Base-by-base conservation (phyloP, 92 coral and sea anemone species). In the Anthopleura xanthogrammica region DNA sequence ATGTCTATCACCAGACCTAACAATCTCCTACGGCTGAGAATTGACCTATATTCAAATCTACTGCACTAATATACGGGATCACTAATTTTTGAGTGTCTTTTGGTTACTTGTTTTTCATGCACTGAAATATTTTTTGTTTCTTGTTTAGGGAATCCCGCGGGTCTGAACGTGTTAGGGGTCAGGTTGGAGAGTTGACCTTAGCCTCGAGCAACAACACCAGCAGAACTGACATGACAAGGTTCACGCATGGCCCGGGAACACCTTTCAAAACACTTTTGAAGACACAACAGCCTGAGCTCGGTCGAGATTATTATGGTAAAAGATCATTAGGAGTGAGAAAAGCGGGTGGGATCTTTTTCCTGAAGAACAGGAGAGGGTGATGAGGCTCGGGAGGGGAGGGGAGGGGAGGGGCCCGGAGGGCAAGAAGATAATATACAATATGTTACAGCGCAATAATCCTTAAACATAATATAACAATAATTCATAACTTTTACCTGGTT, bases 401-500 rank as follows among this genome's bases (percentile, higher is more conserved):
- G 0, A 0, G 5, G 36, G 70, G 70, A 19, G 29, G 70, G 58
- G 1, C 72, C 7, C 14, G 6, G 41, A n/a, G 46, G 6, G 17
- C 17, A 19, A 29, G n/a, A 16, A 29, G 0, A 17, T 41, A 12
- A 41, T 41, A 29, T 74, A 14, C 41, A 41, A 43, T 1, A 14
- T 42, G 0, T n/a, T 19, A 20, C 10, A 46, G n/a, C 52, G 24
- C 4, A 40, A 43, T 3, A 23, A 68, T 42, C 20, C 50, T 46
- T 46, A 46, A 46, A 46, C 9, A 46, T 46, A 29, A 29, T 29
- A 29, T 29, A 29, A 29, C 36, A 29, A 29, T 1, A 29, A 29
- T 29, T 29, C 17, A 55, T 16, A 87, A 3, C 5, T n/a, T 90
- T 87, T 81, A 96, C 99, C 99, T 86, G 99, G 94, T 85, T 96